A percentile compares a stretch with the other conserved stretches of the same genome.
These are phyloP conservation scores for Tromatobia lineatoria DNA, from an alignment of 2,888 invertebrate species.

Conservation along the genomic window DNA sequence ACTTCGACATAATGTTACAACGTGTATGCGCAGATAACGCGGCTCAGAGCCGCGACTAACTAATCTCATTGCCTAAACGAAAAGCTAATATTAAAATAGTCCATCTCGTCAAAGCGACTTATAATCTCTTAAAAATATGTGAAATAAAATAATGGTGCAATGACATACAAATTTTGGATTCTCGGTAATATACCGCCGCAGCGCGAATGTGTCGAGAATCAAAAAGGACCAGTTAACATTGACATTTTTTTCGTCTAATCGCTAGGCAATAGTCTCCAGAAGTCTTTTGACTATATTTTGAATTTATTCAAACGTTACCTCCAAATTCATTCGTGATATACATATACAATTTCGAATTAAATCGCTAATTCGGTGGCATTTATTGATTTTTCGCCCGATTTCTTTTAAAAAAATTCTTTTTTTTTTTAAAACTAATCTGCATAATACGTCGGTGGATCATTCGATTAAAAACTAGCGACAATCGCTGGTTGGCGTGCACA, in stretches of 20 bases:
- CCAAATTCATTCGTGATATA: conserved; percentile 35
- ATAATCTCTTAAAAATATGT: conserved; percentile 69
- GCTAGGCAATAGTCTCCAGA: conserved; percentile 33
- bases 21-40: not conserved
- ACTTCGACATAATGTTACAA: conserved; percentile 7
- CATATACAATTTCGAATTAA: conserved; percentile 63
- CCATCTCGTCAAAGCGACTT: conserved; percentile 72
- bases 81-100: conserved; percentile 79
- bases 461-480: conserved; percentile 28
- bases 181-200: conserved; percentile 56
- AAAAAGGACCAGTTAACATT: conserved; percentile 60
- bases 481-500: conserved; percentile 46
- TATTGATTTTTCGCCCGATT: not conserved
- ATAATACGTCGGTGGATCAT: not conserved
- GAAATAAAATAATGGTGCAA: conserved; percentile 73
- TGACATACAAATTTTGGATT: conserved; percentile 69
- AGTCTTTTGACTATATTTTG: conserved; percentile 16
- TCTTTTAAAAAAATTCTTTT: not conserved
- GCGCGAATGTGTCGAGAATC: not conserved
- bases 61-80: conserved; percentile 68
- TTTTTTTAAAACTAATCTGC: not conserved
- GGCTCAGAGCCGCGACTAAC: conserved; percentile 39
- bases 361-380: conserved; percentile 47
- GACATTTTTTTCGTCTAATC: conserved; percentile 33
- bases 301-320: conserved; percentile 21